Base-by-base conservation (phyloP, 1,140 invertebrate genomes). In the Coenobita brevimanus region DNA sequence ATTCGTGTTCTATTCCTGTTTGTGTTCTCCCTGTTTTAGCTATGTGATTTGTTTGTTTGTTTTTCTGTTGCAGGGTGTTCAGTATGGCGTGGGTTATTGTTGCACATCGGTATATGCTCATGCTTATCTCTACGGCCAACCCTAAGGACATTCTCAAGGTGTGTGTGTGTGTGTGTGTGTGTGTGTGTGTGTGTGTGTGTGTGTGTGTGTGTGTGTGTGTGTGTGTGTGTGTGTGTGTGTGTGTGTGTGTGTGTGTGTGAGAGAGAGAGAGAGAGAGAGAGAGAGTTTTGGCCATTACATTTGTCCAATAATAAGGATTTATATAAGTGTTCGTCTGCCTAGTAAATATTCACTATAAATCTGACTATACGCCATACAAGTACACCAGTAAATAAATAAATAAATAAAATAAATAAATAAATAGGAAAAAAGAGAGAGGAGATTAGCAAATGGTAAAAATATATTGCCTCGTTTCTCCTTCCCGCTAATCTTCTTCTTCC, bases 61-160 rank as follows among this genome's bases (percentile, higher is more conserved):
- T 17, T 50, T 50, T 76, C 15, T 64, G 57, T 86, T 79, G 17
- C 85, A 87, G 85, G 50, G 85, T 87, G 41, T 30, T 80, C 13
- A 80, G 30, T 38, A 81, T 81, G 85, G 60, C 57, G 50, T 87
- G 85, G 85, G 76, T 87, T 6, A 71, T 87, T 1, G n/a, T 73
- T 1, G 78, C 85, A 30, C 85, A 87, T 36, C 85, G 85, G 21
- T 87, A 87, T 43, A 87, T 87, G 85, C 46, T 87, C 15, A 71
- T 80, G 43, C 85, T 87, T 0, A 60, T 81, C 43, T 80, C 85
- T 21, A 43, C 64, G 15, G 43, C 76, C 78, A 87, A 80, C 24
- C 85, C 85, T 17, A 43, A 62, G 6, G 76, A 81, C 76, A 80
- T 87, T 41, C 33, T 62, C 6, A 62, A 81, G 67, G 85, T 87